Conservation (phyloP, 2,113 vertebrate species). For the Platichthys flesus region DNA sequence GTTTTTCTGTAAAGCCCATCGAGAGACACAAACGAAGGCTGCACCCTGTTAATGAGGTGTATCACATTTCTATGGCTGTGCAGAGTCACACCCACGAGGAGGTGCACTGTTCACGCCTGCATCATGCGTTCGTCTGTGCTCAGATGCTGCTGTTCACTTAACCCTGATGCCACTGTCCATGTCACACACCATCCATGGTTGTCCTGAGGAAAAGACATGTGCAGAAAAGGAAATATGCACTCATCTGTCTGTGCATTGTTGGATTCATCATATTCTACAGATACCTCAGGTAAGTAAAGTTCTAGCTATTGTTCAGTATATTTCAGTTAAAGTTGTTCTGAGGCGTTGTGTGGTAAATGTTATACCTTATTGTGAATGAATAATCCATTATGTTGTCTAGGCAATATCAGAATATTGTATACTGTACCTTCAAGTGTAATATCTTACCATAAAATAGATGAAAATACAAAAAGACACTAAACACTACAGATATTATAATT, state of each 20-base stretch:
- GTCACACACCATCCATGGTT: conserved; percentile 63
- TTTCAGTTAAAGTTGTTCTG: not conserved
- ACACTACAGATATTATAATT: not conserved
- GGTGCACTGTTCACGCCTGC: conserved; percentile 19
- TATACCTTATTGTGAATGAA: not conserved
- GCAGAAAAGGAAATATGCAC: conserved; percentile 71
- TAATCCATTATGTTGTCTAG: not conserved
- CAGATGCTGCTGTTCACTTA: conserved; percentile 28
- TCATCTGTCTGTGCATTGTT: conserved; percentile 72
- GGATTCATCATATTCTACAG: conserved; percentile 78
- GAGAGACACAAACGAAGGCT: rapidly evolving
- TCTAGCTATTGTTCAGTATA: conserved; percentile 30
- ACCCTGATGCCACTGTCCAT: not conserved
- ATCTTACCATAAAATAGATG: not conserved
- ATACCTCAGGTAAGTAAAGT: conserved; percentile 74
- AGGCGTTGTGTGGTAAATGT: not conserved
- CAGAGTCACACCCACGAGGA: conserved; percentile 62
- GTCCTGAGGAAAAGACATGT: conserved; percentile 68
- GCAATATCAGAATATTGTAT: not conserved
- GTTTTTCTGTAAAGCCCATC: not conserved
- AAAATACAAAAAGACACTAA: not conserved
- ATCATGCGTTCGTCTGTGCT: conserved; percentile 23
- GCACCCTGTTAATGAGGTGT: conserved; percentile 25
- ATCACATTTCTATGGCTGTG: conserved; percentile 5
- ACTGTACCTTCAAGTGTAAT: not conserved